Conservation (phyloP, 2,888 invertebrate genomes). For the Toxonevra muliebris region DNA sequence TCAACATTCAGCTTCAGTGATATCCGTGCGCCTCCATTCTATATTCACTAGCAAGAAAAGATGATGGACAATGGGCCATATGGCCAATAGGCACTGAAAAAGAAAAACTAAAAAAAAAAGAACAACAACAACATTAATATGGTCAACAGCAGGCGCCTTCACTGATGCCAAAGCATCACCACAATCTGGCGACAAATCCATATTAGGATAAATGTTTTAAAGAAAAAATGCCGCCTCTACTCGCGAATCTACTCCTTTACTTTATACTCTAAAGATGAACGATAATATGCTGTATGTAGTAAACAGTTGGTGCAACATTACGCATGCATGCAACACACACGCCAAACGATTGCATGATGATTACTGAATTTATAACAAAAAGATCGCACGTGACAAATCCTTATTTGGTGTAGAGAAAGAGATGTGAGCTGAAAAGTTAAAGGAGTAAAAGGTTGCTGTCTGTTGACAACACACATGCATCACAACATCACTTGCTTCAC, state of each 20-base stretch:
- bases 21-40: too few relatives aligned
- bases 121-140: constrained; percentile 44
- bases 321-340: constrained; percentile 35
- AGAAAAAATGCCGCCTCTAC: constrained; percentile 54
- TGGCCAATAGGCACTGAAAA: too few relatives aligned
- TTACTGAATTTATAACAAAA: constrained; percentile 64
- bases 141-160: constrained; percentile 50
- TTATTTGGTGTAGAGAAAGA: constrained; percentile 52
- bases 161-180: constrained; percentile 6
- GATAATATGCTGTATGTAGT: too few relatives aligned
- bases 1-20: too few relatives aligned
- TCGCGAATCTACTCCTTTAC: constrained; percentile 24
- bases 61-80: too few relatives aligned
- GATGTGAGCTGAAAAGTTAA: too few relatives aligned
- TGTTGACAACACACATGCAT: constrained; percentile 20
- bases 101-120: constrained; percentile 25
- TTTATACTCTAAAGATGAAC: too few relatives aligned
- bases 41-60: too few relatives aligned
- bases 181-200: constrained; percentile 50
- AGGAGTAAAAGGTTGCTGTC: constrained; percentile 4
- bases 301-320: constrained; percentile 8
- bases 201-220: constrained; percentile 56
- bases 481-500: constrained; percentile 7
- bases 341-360: constrained; percentile 59
- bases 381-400: constrained; percentile 66